phyloP scores from a whole-genome alignment of 2,797 vertebrate species.

The Silurus aristotelis region DNA sequence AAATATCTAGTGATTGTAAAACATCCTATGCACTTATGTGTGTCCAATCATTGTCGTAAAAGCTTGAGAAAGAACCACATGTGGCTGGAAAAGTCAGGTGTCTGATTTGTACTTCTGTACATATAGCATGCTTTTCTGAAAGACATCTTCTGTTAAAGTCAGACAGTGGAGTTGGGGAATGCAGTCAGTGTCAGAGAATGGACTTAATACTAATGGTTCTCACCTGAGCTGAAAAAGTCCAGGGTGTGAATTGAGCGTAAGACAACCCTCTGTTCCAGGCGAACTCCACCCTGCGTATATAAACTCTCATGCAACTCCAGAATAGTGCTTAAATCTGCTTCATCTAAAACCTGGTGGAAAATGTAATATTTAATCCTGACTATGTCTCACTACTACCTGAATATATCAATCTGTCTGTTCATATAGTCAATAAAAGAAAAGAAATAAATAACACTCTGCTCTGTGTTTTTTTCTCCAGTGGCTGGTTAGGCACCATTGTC shows the following conservation, averaged over 20 bases:
- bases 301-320: not conserved
- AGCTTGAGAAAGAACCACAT: no score
- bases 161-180: not conserved
- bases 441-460: not conserved
- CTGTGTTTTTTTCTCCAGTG: slow-evolving; percentile 70
- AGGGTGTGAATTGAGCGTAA: not conserved
- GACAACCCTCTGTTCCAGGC: not conserved
- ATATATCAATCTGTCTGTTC: not conserved
- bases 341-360: not conserved
- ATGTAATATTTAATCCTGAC: not conserved
- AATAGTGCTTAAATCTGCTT: not conserved
- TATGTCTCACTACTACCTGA: not conserved
- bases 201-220: not conserved
- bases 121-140: not conserved
- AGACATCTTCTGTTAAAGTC: not conserved
- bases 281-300: not conserved
- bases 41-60: not conserved
- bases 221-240: not conserved
- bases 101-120: no score
- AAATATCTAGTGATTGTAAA: not conserved
- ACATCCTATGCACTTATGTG: not conserved
- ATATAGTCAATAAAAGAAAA: not conserved
- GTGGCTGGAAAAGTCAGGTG: no score
- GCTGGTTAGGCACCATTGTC: slow-evolving; percentile 92
- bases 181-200: no score